A percentile compares a stretch with the other conserved stretches of the same genome.
phyloP scores from a whole-genome alignment of 1,140 invertebrate species.

The Agrilus planipennis region DNA sequence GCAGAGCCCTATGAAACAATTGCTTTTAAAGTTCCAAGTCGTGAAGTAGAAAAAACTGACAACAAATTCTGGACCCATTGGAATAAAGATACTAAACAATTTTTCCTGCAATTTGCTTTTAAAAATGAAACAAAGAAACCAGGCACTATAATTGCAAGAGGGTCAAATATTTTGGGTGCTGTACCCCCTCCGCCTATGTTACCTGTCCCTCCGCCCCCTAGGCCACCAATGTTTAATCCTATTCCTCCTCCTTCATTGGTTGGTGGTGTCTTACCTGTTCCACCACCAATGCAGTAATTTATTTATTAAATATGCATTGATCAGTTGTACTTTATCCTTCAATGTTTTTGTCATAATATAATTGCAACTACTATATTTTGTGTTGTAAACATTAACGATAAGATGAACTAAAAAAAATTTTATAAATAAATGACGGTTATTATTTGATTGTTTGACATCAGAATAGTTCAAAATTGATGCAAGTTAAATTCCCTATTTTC shows the following conservation, averaged over 20 bases:
- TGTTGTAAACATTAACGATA: too few species aligned
- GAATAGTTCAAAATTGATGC: too few species aligned
- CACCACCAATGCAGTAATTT: too few species aligned
- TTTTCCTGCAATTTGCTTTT: slow-evolving; percentile 93
- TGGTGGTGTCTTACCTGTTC: slow-evolving; percentile 44
- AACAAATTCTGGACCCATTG: slow-evolving; percentile 97
- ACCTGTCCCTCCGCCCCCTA: slow-evolving; percentile 54
- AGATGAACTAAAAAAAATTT: too few species aligned
- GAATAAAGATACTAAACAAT: slow-evolving; percentile 98
- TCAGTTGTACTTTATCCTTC: too few species aligned
- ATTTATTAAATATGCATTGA: too few species aligned
- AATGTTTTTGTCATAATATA: too few species aligned
- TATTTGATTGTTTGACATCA: too few species aligned
- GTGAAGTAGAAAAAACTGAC: slow-evolving; percentile 97
- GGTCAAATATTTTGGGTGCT: slow-evolving; percentile 38
- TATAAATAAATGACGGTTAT: too few species aligned
- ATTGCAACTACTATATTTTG: too few species aligned
- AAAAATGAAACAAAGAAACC: slow-evolving; percentile 60
- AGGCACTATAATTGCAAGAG: slow-evolving; percentile 35
- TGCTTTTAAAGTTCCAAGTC: slow-evolving; percentile 95
- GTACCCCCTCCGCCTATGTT: slow-evolving; percentile 53
- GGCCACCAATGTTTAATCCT: slow-evolving; percentile 56
- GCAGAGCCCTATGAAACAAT: slow-evolving; percentile 99
- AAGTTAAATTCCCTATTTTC: too few species aligned
- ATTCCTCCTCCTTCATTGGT: slow-evolving; percentile 56